Evolutionary conservation across 2,113 vertebrate genomes (phyloP), one percentile per base, ranked within the genome.

Genomic region (Gallinago media): DNA sequence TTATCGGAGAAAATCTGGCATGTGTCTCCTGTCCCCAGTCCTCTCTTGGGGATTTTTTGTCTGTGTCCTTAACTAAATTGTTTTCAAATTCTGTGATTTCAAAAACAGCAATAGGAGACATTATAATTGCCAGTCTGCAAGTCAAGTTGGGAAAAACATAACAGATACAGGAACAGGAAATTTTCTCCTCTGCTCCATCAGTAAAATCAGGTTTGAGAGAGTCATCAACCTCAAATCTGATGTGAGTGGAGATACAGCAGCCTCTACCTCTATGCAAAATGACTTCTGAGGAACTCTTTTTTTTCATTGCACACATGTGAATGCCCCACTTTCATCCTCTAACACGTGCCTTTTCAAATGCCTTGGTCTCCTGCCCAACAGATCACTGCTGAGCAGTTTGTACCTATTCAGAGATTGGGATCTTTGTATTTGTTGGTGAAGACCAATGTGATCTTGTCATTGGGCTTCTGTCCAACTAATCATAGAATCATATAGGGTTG

Each of bases 151-250:
- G 70, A n/a, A 55, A 77, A 80, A 77, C 6, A 17, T 13, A 79
- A 32, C 38, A 92, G 92, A 67, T 11, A 67, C 42, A 61, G 63
- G 54, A 83, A 34, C 18, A 86, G 76, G 42, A 42, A 80, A 65
- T 10, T 23, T 13, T 40, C 16, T 89, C 49, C 36, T 76, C 59
- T 66, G 38, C 21, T 84, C 31, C 23, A 52, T 47, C 4, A 5
- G 38, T 68, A 90, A 93, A 95, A 94, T 83, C n/a, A n/a, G 34
- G 47, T 81, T 94, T 86, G 47, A 67, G 55, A 22, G 46, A 36
- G 14, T 47, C 38, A 55, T 27, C 3, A 2, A 20, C 22, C 62
- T 76, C 58, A 62, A 55, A 88, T 49, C 22, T 62, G 12, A 22
- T 34, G 73, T 62, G 17, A 36, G 11, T 65, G 13, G 9, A 21